Conservation (phyloP, 2,888 invertebrate genomes). For the Polymixis flavicincta region DNA sequence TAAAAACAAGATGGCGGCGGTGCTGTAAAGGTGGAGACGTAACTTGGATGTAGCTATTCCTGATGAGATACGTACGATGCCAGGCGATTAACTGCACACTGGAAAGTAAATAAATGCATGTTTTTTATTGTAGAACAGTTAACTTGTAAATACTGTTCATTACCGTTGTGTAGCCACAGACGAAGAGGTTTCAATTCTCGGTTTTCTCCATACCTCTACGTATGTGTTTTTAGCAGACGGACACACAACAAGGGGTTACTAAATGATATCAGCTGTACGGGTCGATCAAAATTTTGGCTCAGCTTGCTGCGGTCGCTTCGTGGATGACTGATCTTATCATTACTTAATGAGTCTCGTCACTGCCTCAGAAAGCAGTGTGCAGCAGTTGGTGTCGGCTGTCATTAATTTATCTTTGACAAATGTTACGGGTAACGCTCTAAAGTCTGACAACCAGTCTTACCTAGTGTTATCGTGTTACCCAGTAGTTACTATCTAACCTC, state of each 20-base stretch:
- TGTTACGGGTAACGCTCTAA: not conserved
- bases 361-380: not conserved
- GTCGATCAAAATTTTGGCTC: not conserved
- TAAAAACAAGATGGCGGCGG: no score
- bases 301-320: not conserved
- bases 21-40: no score
- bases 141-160: not conserved
- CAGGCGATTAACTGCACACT: conserved; percentile 2
- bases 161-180: not conserved
- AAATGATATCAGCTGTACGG: not conserved
- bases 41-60: not conserved
- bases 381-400: not conserved
- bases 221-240: not conserved
- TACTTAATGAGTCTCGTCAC: not conserved
- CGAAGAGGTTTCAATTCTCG: not conserved
- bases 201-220: not conserved
- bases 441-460: not conserved
- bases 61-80: not conserved
- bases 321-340: not conserved
- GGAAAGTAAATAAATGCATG: not conserved
- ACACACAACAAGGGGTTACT: not conserved
- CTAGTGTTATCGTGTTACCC: not conserved
- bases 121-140: not conserved
- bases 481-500: not conserved
- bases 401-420: not conserved